Evolutionary conservation across 2,888 invertebrate species (phyloP).

Genomic region (Xiphydria camelus): DNA sequence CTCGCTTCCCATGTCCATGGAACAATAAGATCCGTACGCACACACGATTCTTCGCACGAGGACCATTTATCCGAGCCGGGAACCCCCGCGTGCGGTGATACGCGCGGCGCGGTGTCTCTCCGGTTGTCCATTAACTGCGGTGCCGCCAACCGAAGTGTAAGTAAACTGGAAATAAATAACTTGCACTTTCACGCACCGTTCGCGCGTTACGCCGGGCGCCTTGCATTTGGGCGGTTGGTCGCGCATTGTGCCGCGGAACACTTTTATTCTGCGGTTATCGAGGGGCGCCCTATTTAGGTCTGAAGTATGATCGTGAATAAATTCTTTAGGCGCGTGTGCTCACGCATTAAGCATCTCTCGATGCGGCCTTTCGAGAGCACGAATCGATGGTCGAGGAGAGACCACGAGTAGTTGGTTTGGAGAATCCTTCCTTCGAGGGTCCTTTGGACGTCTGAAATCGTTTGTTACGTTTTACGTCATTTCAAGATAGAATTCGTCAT

Average conservation of each 20-base stretch:
- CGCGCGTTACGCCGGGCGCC: too few species aligned
- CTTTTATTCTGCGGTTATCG: constrained; percentile 7
- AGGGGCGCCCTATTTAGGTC: constrained; percentile 19
- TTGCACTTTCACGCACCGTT: constrained; percentile 8
- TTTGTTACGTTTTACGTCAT: too few species aligned
- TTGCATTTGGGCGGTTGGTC: background rate
- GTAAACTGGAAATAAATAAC: constrained; percentile 35
- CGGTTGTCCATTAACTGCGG: constrained; percentile 37
- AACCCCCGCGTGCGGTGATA: constrained; percentile 11
- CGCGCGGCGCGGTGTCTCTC: constrained; percentile 7
- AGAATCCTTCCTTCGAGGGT: too few species aligned
- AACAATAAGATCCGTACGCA: constrained; percentile 35
- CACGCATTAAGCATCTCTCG: constrained; percentile 37
- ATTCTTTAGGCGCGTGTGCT: constrained; percentile 37
- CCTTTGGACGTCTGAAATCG: too few species aligned
- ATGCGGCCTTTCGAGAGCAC: constrained; percentile 17
- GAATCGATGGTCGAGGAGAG: background rate
- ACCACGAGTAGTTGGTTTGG: too few species aligned
- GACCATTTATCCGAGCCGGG: constrained; percentile 13
- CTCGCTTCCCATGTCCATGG: constrained; percentile 53
- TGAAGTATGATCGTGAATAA: constrained; percentile 36
- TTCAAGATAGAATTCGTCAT: too few species aligned
- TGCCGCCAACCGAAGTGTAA: constrained; percentile 38
- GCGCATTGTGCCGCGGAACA: constrained; percentile 1
- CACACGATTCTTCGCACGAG: constrained; percentile 14